Base-by-base conservation (phyloP, 2,888 invertebrate genomes). In the Drosophila rubida region DNA sequence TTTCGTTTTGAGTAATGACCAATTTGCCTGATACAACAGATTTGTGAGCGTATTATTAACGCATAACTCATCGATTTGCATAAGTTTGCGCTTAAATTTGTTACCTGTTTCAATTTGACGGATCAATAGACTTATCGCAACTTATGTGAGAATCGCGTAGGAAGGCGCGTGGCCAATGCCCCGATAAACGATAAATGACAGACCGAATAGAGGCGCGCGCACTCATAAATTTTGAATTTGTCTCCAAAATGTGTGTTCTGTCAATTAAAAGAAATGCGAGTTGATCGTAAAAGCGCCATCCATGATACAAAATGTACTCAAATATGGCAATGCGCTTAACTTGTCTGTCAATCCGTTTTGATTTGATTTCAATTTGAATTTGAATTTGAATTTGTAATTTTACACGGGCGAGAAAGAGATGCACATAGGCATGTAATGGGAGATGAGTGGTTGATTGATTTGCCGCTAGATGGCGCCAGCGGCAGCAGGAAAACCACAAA, bases 81-180 rank as follows among this genome's bases (percentile, higher is more conserved):
- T 54, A 60, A 11, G 25, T 39, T 37, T 13, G 25, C 19, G 19
- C 19, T 19, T 22, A 35, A 37, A 51, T 45, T 53, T 65, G 65
- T 39, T 41, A 67, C 42, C 41, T 57, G 4, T 32, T 37, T 35
- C 27, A 32, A 58, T 58, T 54, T 71, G 77, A 65, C 58, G 49
- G 50, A 63, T 70, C 75, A 59, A 67, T 64, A 8, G 54, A 55
- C 19, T 55, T 48, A 51, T 59, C 35, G 37, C 19, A 66, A 19
- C 27, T 4, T 46, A 16, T 27, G 44, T 76, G 48, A 62, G 69
- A 78, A 62, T 54, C 59, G 77, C 63, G 77, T 80, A 63, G 73
- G 73, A 44, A 49, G 77, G 68, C 80, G 62, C 48, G 75, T 83
- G 84, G 67, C 87, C 80, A 83, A 83, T 86, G 86, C 61, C 65